Conservation (phyloP, 2,888 invertebrate genomes). For the Heliconius hortense region DNA sequence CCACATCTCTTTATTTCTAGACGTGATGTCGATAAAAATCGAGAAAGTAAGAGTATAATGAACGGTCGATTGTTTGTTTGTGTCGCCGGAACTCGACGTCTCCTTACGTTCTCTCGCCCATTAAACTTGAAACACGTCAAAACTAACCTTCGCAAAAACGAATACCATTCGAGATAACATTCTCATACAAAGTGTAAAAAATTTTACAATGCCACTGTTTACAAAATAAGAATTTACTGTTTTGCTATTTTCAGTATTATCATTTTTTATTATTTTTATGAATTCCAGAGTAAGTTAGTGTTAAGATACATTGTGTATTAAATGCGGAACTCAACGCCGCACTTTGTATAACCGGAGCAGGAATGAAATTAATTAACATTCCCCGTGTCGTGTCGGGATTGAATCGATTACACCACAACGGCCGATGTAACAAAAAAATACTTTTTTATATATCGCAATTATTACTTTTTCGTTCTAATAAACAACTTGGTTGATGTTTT, state of each 20-base stretch:
- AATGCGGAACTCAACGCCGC: neutral
- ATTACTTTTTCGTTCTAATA: too few relatives aligned
- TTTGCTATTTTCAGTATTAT: neutral
- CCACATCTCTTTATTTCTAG: neutral
- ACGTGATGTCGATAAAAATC: slow-evolving; percentile 4
- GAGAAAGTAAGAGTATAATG: slow-evolving; percentile 5
- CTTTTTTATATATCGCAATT: too few relatives aligned
- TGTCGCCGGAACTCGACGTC: neutral
- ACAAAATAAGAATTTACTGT: neutral
- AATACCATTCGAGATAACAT: slow-evolving; percentile 17
- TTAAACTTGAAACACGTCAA: slow-evolving; percentile 19
- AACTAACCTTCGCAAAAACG: slow-evolving; percentile 6
- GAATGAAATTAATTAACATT: neutral
- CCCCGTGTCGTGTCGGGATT: neutral
- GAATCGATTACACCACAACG: neutral
- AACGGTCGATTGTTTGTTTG: slow-evolving; percentile 9
- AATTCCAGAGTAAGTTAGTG: too few relatives aligned
- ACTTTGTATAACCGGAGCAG: neutral
- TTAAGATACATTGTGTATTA: neutral
- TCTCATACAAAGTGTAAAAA: neutral
- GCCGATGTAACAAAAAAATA: too few relatives aligned
- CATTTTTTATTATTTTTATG: neutral
- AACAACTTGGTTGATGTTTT: neutral
- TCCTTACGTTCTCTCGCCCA: neutral
- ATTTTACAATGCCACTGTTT: neutral